Conservation (phyloP, 2,113 vertebrate genomes). For the Pseudorhombus dupliciocellatus region DNA sequence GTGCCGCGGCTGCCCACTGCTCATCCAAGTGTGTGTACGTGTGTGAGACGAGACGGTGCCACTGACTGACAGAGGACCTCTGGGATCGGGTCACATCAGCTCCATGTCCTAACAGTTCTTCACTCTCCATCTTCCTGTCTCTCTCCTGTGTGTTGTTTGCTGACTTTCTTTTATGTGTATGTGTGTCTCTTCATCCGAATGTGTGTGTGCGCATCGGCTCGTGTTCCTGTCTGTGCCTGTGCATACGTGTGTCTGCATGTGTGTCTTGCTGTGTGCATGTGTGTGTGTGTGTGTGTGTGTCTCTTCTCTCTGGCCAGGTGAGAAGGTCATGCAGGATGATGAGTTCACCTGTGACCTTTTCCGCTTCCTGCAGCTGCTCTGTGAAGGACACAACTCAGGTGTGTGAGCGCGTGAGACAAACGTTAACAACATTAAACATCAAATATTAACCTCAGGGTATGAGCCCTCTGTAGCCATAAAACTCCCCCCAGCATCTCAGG, state of each 20-base stretch:
- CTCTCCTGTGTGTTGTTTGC: slow-evolving; percentile 40
- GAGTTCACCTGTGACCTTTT: slow-evolving; percentile 98
- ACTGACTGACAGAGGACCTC: slow-evolving; percentile 24
- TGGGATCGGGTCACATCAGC: slow-evolving; percentile 21
- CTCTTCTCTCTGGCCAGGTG: slow-evolving; percentile 83
- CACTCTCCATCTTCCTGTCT: slow-evolving; percentile 54
- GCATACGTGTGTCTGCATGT: slow-evolving; percentile 19
- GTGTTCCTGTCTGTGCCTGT: slow-evolving; percentile 14
- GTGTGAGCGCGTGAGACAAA: slow-evolving; percentile 49
- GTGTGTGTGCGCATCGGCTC: slow-evolving; percentile 11
- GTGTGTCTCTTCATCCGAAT: slow-evolving; percentile 38
- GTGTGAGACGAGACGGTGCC: slow-evolving; percentile 8
- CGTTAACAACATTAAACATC: too few relatives aligned
- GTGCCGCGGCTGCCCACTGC: slow-evolving; percentile 46
- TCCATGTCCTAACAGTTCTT: slow-evolving; percentile 50
- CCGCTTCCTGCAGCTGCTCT: slow-evolving; percentile 95
- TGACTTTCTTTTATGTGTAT: slow-evolving; percentile 50
- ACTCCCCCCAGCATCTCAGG: not conserved
- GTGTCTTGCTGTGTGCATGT: slow-evolving; percentile 5
- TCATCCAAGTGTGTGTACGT: slow-evolving; percentile 21
- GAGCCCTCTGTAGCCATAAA: too few relatives aligned
- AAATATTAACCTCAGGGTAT: too few relatives aligned
- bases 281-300: slow-evolving; percentile 36
- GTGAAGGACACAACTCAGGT: slow-evolving; percentile 97
- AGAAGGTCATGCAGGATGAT: slow-evolving; percentile 96